A percentile compares a stretch with the other conserved stretches of the same genome.
Conservation (phyloP, 2,797 vertebrate genomes). For the Argya squamiceps region DNA sequence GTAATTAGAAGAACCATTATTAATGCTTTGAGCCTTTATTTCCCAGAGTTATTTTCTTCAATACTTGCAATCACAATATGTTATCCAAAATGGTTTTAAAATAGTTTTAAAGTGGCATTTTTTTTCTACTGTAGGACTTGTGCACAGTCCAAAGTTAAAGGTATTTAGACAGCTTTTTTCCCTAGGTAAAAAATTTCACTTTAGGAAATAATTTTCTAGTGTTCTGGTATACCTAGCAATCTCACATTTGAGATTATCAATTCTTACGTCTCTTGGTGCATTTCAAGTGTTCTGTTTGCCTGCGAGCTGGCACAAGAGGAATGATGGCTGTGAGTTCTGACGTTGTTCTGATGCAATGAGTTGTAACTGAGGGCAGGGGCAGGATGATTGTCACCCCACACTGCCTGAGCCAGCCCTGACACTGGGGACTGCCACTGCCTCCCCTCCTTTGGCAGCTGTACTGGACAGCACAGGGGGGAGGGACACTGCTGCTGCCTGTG, state of each 20-base stretch:
- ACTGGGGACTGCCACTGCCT: no score
- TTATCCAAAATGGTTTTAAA: not conserved
- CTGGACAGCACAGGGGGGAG: not conserved
- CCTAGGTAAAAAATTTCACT: not conserved
- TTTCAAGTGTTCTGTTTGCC: not conserved
- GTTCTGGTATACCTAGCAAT: not conserved
- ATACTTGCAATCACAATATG: not conserved
- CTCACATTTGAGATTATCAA: not conserved
- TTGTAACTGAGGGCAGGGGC: not conserved
- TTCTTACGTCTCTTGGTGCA: not conserved
- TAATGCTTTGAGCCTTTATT: not conserved
- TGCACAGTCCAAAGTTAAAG: not conserved
- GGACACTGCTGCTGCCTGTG: not conserved
- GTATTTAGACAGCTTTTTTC: not conserved
- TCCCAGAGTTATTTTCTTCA: not conserved
- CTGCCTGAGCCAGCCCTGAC: not conserved
- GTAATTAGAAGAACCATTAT: not conserved
- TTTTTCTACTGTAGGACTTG: not conserved
- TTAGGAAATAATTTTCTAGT: not conserved
- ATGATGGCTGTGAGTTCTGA: not conserved
- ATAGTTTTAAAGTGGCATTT: not conserved
- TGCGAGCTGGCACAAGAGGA: not conserved
- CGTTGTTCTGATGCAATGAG: not conserved
- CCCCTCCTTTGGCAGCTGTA: accelerated
- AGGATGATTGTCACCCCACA: not conserved